Conservation (phyloP, 1,140 invertebrate genomes). For the Trypoxylus dichotomus region DNA sequence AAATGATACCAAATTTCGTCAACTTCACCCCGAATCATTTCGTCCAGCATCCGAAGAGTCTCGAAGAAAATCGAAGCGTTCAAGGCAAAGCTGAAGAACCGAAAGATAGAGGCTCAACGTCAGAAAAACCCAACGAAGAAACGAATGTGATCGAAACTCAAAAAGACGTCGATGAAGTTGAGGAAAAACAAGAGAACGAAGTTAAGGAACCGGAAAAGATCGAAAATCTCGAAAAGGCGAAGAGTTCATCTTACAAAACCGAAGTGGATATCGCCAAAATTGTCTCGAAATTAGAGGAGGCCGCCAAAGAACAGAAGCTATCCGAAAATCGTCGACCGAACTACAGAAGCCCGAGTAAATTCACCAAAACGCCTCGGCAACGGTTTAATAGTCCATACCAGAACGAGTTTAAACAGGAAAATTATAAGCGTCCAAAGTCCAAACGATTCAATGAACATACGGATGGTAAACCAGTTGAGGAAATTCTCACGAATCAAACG, state of each 20-base stretch:
- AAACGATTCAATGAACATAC: background rate
- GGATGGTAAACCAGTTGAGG: background rate
- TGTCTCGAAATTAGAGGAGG: constrained; percentile 51
- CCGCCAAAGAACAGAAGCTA: constrained; percentile 47
- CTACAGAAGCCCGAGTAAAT: constrained; percentile 2
- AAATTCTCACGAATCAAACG: background rate
- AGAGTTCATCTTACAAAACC: constrained; percentile 29
- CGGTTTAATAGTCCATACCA: background rate
- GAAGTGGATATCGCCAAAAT: constrained; percentile 51
- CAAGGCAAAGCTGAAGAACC: background rate
- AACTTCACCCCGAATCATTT: constrained; percentile 32
- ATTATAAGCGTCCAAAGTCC: background rate
- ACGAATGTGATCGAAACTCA: background rate
- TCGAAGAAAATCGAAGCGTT: background rate
- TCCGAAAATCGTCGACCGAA: background rate
- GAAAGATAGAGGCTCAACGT: constrained; percentile 28
- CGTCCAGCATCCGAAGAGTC: constrained; percentile 9
- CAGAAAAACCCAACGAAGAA: constrained; percentile 10
- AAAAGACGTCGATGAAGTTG: background rate
- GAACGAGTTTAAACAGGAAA: background rate
- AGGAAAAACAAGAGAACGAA: constrained; percentile 31
- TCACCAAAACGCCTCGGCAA: background rate
- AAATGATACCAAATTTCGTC: constrained; percentile 32
- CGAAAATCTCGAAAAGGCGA: constrained; percentile 10
- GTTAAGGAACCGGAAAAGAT: background rate